These are phyloP conservation scores for Dolichomitus sp. DNA, from an alignment of 2,888 invertebrate species.

Conservation along the genomic window DNA sequence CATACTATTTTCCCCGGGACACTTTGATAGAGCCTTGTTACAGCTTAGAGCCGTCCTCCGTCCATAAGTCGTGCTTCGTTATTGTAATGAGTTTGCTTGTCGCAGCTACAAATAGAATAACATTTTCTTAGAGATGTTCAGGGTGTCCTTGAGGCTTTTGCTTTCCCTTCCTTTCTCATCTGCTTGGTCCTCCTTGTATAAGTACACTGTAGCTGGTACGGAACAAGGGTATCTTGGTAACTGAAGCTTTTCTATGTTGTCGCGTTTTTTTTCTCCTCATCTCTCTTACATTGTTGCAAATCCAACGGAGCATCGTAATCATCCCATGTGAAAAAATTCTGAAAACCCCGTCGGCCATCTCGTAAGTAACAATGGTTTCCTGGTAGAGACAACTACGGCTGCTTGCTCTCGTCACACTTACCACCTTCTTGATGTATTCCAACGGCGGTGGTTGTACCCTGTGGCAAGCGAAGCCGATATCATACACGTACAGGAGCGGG, in stretches of 20 bases:
- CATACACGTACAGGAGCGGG: conserved; percentile 25
- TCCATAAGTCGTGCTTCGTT: conserved; percentile 26
- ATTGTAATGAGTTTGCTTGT: conserved; percentile 33
- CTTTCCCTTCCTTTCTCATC: conserved; percentile 11
- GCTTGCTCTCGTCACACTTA: conserved; percentile 25
- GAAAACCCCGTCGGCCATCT: conserved; percentile 33
- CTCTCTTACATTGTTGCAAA: conserved; percentile 43
- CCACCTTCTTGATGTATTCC: conserved; percentile 1
- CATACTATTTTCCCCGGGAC: conserved; percentile 25
- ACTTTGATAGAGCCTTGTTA: conserved; percentile 45
- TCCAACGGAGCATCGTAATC: conserved; percentile 55
- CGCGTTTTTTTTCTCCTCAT: neutral
- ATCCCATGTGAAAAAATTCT: conserved; percentile 43
- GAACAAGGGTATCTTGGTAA: neutral
- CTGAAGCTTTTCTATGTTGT: neutral
- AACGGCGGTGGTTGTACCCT: conserved; percentile 16
- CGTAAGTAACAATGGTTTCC: conserved; percentile 59
- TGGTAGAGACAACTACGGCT: conserved; percentile 10
- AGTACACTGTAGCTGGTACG: neutral
- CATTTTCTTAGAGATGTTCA: conserved; percentile 7
- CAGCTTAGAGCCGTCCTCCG: neutral
- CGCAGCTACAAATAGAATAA: conserved; percentile 10
- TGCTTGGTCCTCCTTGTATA: conserved; percentile 14
- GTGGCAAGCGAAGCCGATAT: conserved; percentile 36
- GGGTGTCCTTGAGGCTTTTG: conserved; percentile 23